These are phyloP conservation scores for Microdon myrmicae DNA, from an alignment of 2,888 invertebrate species.

Conservation along the genomic window DNA sequence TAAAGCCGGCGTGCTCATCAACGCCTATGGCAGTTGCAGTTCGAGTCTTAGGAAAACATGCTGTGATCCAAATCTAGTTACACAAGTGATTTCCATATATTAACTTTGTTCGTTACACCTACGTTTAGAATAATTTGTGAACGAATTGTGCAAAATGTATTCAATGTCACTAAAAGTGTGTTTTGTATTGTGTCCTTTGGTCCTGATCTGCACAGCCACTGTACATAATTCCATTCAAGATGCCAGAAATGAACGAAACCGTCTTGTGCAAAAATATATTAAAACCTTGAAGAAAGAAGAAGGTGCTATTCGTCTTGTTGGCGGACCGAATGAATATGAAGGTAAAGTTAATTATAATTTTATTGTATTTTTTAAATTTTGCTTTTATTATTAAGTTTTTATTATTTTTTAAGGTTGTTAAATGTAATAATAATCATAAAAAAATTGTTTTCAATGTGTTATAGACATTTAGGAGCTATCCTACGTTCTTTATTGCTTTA, in stretches of 20 bases:
- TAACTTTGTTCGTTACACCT: too few species aligned
- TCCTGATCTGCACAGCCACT: conserved; percentile 3
- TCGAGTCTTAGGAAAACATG: conserved; percentile 33
- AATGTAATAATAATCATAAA: too few species aligned
- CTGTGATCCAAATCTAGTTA: conserved; percentile 15
- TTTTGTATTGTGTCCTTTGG: conserved; percentile 13
- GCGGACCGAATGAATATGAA: conserved; percentile 77
- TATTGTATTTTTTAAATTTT: too few species aligned
- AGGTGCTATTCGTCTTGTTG: conserved; percentile 78
- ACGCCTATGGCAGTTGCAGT: conserved; percentile 27
- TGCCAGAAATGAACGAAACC: conserved; percentile 67
- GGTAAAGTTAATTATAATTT: too few species aligned
- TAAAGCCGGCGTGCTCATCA: conserved; percentile 18
- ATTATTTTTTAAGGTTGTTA: too few species aligned
- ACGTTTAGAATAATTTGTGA: too few species aligned
- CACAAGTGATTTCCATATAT: neutral
- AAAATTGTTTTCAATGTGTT: too few species aligned
- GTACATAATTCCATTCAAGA: conserved; percentile 60
- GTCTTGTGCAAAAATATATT: conserved; percentile 75
- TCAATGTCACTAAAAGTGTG: neutral
- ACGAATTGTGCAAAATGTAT: neutral
- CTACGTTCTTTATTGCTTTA: too few species aligned
- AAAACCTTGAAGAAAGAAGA: conserved; percentile 78
- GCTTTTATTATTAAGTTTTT: too few species aligned
- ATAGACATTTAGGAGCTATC: too few species aligned